Evolutionary conservation across 2,888 invertebrate species (phyloP).

Genomic region (Lypha dubia): DNA sequence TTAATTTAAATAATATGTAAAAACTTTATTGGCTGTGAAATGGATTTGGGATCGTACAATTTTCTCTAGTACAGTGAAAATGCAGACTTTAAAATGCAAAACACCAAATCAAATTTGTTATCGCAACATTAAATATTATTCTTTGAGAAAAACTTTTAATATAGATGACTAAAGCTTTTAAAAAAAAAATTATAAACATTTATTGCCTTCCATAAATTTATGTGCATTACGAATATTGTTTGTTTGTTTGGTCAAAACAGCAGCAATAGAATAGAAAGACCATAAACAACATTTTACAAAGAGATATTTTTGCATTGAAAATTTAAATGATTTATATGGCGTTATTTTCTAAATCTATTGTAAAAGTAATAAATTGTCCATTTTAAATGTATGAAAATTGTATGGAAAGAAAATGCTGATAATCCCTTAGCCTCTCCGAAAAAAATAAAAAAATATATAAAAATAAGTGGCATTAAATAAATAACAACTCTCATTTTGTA

Average conservation of each 20-base stretch:
- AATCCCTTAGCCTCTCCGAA: constrained; percentile 7
- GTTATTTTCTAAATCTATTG: constrained; percentile 40
- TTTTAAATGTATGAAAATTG: constrained; percentile 7
- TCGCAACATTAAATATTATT: neutral
- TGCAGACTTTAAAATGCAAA: neutral
- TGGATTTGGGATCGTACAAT: too few species aligned
- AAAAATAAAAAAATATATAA: too few species aligned
- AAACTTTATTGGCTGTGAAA: neutral
- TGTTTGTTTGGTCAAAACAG: constrained; percentile 28
- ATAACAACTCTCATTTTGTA: neutral
- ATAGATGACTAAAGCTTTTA: neutral
- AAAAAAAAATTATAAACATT: constrained; percentile 20
- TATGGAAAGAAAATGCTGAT: constrained; percentile 11
- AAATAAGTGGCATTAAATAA: constrained; percentile 35
- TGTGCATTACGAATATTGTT: constrained; percentile 7
- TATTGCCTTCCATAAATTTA: constrained; percentile 38
- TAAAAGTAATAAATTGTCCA: constrained; percentile 50
- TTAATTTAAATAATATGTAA: neutral
- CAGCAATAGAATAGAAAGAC: constrained; percentile 9
- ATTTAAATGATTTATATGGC: constrained; percentile 49
- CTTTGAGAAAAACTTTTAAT: neutral
- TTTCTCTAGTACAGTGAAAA: neutral
- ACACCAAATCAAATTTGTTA: neutral
- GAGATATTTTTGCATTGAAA: constrained; percentile 48
- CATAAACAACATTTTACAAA: constrained; percentile 36